A percentile compares a stretch with the other conserved stretches of the same genome.
phyloP scores from a whole-genome alignment of 2,888 invertebrate genomes.

The Cephus runcator region DNA sequence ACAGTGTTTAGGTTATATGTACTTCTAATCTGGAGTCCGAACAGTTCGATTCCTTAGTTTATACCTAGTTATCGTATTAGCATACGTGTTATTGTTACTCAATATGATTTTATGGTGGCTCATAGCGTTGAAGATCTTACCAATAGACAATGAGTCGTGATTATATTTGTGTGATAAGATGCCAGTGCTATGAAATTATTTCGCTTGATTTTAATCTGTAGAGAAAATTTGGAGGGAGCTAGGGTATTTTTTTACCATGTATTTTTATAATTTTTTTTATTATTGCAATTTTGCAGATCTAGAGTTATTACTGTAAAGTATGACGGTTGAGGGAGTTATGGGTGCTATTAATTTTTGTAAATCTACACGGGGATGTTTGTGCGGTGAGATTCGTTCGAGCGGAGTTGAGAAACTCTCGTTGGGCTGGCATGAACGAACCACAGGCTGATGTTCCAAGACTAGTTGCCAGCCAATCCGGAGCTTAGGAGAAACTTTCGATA shows the following conservation, averaged over 20 bases:
- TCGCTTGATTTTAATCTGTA: too few relatives aligned
- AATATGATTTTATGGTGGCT: neutral
- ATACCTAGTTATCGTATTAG: neutral
- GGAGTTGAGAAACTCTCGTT: constrained; percentile 31
- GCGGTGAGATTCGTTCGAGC: neutral
- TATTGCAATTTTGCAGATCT: too few relatives aligned
- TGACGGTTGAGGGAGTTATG: too few relatives aligned
- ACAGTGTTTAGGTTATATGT: neutral
- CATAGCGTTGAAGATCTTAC: neutral
- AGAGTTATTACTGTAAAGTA: too few relatives aligned
- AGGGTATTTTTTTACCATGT: too few relatives aligned
- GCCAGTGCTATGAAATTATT: neutral
- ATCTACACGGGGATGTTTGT: neutral
- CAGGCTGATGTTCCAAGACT: constrained; percentile 36
- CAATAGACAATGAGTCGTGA: neutral
- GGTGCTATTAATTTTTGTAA: neutral
- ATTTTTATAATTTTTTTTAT: too few relatives aligned
- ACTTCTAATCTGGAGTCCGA: neutral
- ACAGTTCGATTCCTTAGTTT: neutral
- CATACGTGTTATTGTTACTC: neutral
- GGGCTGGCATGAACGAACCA: constrained; percentile 32
- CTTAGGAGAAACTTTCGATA: constrained; percentile 28
- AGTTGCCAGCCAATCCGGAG: constrained; percentile 41
- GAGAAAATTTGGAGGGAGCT: neutral
- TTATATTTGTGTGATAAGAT: too few relatives aligned